A percentile compares a stretch with the other conserved stretches of the same genome.
These are phyloP conservation scores for Halyomorpha halys DNA, from an alignment of 1,140 invertebrate species.

Conservation along the genomic window DNA sequence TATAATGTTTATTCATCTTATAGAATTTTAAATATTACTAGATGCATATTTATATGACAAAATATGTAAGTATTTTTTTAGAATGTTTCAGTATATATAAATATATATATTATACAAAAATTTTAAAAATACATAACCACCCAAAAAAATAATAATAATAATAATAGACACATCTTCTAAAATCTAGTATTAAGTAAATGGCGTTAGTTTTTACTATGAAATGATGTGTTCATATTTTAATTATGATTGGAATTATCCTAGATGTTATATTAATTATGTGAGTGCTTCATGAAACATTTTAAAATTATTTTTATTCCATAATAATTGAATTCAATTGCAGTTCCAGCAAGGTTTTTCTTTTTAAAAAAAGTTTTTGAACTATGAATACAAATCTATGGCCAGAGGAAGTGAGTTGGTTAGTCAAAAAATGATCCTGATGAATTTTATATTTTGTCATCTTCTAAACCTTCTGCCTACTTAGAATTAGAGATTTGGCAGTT, in stretches of 20 bases:
- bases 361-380: too few relatives aligned
- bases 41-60: constrained; percentile 4
- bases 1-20: neutral
- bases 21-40: neutral
- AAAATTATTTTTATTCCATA: neutral
- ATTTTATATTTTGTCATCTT: too few relatives aligned
- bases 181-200: constrained; percentile 2
- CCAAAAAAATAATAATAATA: too few relatives aligned
- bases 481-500: too few relatives aligned
- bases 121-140: neutral
- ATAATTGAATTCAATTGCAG: neutral
- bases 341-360: too few relatives aligned
- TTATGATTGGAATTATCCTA: neutral
- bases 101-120: constrained; percentile 5
- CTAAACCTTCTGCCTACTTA: too few relatives aligned
- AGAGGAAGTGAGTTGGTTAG: too few relatives aligned
- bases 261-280: neutral
- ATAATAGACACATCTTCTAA: neutral
- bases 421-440: too few relatives aligned
- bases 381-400: too few relatives aligned
- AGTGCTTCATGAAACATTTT: neutral
- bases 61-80: constrained; percentile 10
- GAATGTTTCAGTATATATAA: neutral
- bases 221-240: neutral
- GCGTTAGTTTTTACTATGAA: neutral